Evolutionary conservation across 1,140 invertebrate species (phyloP).

Genomic region (Lepidurus apus): DNA sequence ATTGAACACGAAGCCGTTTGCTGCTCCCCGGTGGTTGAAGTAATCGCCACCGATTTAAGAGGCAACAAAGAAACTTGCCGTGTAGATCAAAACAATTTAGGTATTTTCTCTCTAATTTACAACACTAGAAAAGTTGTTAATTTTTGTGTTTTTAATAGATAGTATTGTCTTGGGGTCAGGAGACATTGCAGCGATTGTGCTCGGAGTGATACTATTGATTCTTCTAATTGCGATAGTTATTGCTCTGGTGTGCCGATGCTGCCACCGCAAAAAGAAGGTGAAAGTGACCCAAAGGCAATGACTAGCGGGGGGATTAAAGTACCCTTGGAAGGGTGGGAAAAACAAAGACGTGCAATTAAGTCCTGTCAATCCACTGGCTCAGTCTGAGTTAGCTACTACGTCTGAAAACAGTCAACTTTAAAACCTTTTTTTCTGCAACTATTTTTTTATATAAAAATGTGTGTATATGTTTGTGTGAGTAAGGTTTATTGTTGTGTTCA

Average conservation of each 20-base stretch:
- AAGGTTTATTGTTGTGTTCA: neutral
- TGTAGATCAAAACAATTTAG: conserved; percentile 30
- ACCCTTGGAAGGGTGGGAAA: neutral
- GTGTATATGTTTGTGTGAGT: neutral
- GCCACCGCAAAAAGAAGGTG: conserved; percentile 39
- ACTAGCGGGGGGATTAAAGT: neutral
- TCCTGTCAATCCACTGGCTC: neutral
- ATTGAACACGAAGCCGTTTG: conserved; percentile 29
- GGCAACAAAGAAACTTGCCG: conserved; percentile 28
- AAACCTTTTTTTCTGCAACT: neutral
- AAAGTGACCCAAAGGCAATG: conserved; percentile 37
- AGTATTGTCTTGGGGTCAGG: conserved; percentile 43
- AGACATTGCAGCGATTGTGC: conserved; percentile 52
- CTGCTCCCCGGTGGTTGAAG: conserved; percentile 29
- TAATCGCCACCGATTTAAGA: conserved; percentile 29
- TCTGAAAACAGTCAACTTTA: neutral
- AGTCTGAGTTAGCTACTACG: neutral
- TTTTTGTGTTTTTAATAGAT: conserved; percentile 39
- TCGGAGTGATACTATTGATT: conserved; percentile 51
- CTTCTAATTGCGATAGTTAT: conserved; percentile 48
- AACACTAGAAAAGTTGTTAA: conserved; percentile 37
- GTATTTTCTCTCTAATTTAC: neutral
- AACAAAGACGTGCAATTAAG: conserved; percentile 12
- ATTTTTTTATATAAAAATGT: neutral
- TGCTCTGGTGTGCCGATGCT: conserved; percentile 51